A percentile compares a stretch with the other conserved stretches of the same genome.
Conservation (phyloP, 2,888 invertebrate species). For the Brachypalpus laphriformis region DNA sequence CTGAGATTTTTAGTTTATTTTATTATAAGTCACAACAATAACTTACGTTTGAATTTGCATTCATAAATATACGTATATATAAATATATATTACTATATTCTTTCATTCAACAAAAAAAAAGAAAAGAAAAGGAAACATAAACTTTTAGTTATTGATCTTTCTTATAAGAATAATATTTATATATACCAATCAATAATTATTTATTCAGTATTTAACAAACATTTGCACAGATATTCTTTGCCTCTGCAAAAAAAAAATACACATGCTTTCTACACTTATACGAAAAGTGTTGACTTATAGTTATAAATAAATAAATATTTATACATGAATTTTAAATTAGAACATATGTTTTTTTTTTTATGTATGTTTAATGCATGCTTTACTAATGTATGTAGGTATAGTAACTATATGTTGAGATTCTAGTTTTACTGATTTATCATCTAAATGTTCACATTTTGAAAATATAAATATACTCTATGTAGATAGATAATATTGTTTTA, state of each 20-base stretch:
- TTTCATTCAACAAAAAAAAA: constrained; percentile 28
- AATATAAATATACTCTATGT: constrained; percentile 48
- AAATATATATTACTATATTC: constrained; percentile 25
- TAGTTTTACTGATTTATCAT: constrained; percentile 43
- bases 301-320: constrained; percentile 20
- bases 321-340: constrained; percentile 24
- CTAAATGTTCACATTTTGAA: constrained; percentile 27
- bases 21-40: constrained; percentile 42
- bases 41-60: constrained; percentile 35
- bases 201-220: constrained; percentile 35
- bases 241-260: too few species aligned
- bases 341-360: background rate
- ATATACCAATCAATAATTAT: constrained; percentile 46
- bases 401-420: constrained; percentile 72
- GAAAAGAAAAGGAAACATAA: background rate
- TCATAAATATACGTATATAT: constrained; percentile 38
- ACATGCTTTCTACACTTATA: background rate
- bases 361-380: constrained; percentile 22
- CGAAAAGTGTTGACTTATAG: constrained; percentile 4
- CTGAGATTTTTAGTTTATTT: constrained; percentile 15
- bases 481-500: constrained; percentile 32
- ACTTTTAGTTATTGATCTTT: constrained; percentile 28
- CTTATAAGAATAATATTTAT: constrained; percentile 40
- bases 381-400: constrained; percentile 36
- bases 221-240: background rate